Evolutionary conservation across 2,113 vertebrate species (phyloP).

Genomic region (Aptenodytes forsteri): DNA sequence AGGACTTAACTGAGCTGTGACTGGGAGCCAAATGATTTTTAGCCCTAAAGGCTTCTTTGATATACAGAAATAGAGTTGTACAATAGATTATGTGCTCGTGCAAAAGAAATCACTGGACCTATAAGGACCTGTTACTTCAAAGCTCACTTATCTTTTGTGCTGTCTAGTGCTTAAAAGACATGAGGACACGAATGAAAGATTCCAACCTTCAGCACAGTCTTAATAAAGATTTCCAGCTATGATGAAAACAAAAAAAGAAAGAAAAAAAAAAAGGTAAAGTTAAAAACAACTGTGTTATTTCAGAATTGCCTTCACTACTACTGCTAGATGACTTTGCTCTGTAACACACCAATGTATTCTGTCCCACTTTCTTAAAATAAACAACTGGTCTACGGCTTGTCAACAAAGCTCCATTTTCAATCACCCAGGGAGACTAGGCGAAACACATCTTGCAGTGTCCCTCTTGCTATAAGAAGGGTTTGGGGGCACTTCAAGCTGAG

Average conservation of each 20-base stretch:
- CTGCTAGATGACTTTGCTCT: neutral
- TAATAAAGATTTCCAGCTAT: neutral
- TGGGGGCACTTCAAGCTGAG: constrained; percentile 23
- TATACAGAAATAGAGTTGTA: neutral
- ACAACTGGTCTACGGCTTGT: constrained; percentile 14
- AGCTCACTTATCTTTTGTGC: neutral
- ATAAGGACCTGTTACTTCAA: neutral
- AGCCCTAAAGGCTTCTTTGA: neutral
- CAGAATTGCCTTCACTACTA: constrained; percentile 9
- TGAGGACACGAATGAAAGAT: neutral
- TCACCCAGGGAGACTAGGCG: neutral
- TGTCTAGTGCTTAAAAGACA: neutral
- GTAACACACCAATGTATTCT: neutral
- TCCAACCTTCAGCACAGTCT: neutral
- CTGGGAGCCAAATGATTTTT: neutral
- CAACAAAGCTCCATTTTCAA: constrained; percentile 39
- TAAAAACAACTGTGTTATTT: neutral
- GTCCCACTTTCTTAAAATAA: constrained; percentile 60
- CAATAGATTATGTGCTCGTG: neutral
- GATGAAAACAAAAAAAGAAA: neutral
- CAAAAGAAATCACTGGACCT: neutral
- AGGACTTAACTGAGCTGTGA: neutral
- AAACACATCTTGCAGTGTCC: neutral
- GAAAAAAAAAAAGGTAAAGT: neutral
- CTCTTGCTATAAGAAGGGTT: neutral